Evolutionary conservation across 2,113 vertebrate genomes (phyloP), one percentile per base, ranked within the genome.

Genomic region (Podarcis cretensis): DNA sequence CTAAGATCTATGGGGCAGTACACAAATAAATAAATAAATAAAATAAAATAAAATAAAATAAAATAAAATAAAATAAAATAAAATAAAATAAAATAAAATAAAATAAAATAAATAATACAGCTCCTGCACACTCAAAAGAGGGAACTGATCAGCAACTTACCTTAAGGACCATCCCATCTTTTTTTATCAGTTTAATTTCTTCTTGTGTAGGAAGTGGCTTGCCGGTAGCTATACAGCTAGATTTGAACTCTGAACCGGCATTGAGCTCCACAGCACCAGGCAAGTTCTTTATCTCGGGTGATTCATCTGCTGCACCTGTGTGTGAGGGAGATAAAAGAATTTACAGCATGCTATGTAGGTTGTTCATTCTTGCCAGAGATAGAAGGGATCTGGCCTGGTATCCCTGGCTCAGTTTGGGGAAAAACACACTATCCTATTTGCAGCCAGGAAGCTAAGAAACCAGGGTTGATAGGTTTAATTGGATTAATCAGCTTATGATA

Each of bases 101-200:
- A n/a, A n/a, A n/a, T n/a, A n/a, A n/a, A n/a, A n/a, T n/a, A n/a
- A n/a, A 54, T 54, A 54, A 54, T 54, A 54, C 9, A 54, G 10
- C 20, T 30, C 30, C 27, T 18, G 87, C 86, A 82, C 1, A 84
- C 85, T 1, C 23, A 13, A 87, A 7, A 66, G 48, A 85, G 40
- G 6, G 0, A 88, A 25, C 63, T 81, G 16, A n/a, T 57, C 3
- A 83, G n/a, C 0, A 87, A 63, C 95, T 87, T 94, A 98, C 97
- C 88, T 90, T 95, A 84, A 97, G 92, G 43, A 97, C 93, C 71
- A 96, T 96, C 87, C 97, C 98, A 88, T 98, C 96, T 1, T 97
- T 97, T 91, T 97, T 98, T 43, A 98, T 90, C 54, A 98, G 95
- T 30, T 96, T 96, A 92, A 98, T 97, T 92, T 98, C 97, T 87